Base-by-base conservation (phyloP, 2,113 vertebrate genomes). In the Axis porcinus region DNA sequence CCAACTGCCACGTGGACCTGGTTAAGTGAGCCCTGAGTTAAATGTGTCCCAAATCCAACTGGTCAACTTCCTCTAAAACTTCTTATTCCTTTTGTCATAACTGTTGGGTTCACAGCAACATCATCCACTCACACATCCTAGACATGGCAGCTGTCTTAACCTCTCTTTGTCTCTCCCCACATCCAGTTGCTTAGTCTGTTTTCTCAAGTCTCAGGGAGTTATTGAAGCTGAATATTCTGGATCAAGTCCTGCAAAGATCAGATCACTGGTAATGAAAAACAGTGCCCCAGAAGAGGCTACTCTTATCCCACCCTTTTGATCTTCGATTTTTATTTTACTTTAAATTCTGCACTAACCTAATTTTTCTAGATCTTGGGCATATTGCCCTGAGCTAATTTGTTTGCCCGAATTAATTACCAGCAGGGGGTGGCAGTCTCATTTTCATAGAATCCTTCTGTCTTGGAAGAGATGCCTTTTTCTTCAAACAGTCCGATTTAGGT, bases 361-460 rank as follows among this genome's bases (percentile, higher is more conserved):
- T 76, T 86, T 91, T 92, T 84, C 74, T 93, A 96, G 58, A 89
- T 67, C 58, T 74, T 78, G 81, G 94, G 62, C 89, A 78, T 36
- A 64, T 55, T 96, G 76, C 94, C 87, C 57, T 86, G 88, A 83
- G 82, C 87, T 94, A 91, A 96, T 98, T 97, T 98, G 88, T 96
- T 96, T 94, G 90, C 17, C 60, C 28, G 5, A 95, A 95, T 95
- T 97, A 97, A 97, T 98, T 94, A 94, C 60, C 86, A 93, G 92
- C 87, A 88, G 84, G 64, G 43, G 92, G 50, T 83, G 43, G 85
- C 90, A 45, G 67, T 60, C 58, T 97, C 88, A 28, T 97, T 98
- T 97, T 78, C 93, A 88, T 74, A 91, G 88, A 62, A 76, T 81
- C 36, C 52, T 83, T 93, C 52, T 97, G 50, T 58, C 94, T 89